A percentile compares a stretch with the other conserved stretches of the same genome.
Evolutionary conservation across 2,797 vertebrate species (phyloP).

Genomic region (Halcyon chelicuti): DNA sequence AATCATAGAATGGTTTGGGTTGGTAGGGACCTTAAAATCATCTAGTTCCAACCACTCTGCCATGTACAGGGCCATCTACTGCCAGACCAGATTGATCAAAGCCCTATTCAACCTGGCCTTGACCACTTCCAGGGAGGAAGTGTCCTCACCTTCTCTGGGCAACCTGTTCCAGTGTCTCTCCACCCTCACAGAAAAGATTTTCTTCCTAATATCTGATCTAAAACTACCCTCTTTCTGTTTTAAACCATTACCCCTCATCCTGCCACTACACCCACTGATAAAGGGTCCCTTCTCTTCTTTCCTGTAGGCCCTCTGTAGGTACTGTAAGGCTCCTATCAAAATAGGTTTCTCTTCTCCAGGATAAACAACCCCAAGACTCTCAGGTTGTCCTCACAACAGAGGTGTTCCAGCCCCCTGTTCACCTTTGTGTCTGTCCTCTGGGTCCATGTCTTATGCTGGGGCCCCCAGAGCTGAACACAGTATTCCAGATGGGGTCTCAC

Average conservation of each 20-base stretch:
- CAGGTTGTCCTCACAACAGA: not conserved
- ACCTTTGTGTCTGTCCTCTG: not conserved
- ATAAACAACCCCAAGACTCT: not conserved
- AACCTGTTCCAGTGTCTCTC: not conserved
- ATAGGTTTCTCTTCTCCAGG: not conserved
- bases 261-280: not conserved
- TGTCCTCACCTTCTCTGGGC: not conserved
- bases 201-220: not conserved
- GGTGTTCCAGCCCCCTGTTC: not conserved
- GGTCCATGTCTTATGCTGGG: not conserved
- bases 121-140: not conserved
- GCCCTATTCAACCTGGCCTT: not conserved
- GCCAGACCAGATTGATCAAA: not conserved
- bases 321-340: not conserved
- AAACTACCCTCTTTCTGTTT: not conserved
- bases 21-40: not conserved
- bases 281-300: not conserved
- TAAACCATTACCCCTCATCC: not conserved
- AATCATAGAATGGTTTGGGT: not conserved
- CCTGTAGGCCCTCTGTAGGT: not conserved
- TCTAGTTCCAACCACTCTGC: not conserved
- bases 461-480: not conserved
- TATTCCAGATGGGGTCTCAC: not conserved
- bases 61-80: not conserved
- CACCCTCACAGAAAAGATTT: not conserved